Percentiles rank a stretch among this genome's conserved stretches.
Evolutionary conservation across 2,113 vertebrate species (phyloP).

Genomic region (Aleadryas rufinucha): DNA sequence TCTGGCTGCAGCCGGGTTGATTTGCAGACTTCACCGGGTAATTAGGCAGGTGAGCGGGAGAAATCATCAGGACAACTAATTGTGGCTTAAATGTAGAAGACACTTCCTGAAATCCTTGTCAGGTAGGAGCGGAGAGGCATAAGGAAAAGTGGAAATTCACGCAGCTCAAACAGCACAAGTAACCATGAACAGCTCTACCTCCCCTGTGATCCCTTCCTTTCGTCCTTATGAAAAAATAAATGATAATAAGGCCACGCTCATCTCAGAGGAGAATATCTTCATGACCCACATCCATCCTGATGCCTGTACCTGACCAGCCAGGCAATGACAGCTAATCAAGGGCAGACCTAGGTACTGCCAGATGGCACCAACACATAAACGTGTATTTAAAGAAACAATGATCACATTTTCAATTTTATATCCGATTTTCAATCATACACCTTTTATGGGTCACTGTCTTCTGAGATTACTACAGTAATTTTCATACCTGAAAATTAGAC

Average conservation of each 20-base stretch:
- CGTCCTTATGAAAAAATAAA: accelerated
- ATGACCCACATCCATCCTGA: not conserved
- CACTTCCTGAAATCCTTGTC: not conserved
- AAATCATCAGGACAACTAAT: not conserved
- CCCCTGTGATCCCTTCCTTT: not conserved
- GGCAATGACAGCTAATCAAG: not conserved
- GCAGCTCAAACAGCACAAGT: not conserved
- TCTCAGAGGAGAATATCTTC: not conserved
- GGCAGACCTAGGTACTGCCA: not conserved
- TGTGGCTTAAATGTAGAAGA: not conserved
- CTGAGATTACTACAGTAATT: not conserved
- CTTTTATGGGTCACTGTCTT: not conserved
- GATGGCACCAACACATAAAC: not conserved
- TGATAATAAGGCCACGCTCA: not conserved
- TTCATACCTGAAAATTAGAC: not conserved
- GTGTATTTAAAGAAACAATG: not conserved
- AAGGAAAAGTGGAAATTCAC: not conserved
- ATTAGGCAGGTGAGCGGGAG: not conserved
- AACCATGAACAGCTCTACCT: not conserved
- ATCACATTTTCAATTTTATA: not conserved
- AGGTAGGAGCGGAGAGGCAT: accelerated
- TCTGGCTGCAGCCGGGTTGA: not conserved
- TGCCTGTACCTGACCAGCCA: not conserved
- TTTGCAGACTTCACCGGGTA: not conserved
- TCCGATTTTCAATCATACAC: not conserved